These are phyloP conservation scores for Standfussiana lucernea DNA, from an alignment of 2,888 invertebrate genomes.

Conservation along the genomic window DNA sequence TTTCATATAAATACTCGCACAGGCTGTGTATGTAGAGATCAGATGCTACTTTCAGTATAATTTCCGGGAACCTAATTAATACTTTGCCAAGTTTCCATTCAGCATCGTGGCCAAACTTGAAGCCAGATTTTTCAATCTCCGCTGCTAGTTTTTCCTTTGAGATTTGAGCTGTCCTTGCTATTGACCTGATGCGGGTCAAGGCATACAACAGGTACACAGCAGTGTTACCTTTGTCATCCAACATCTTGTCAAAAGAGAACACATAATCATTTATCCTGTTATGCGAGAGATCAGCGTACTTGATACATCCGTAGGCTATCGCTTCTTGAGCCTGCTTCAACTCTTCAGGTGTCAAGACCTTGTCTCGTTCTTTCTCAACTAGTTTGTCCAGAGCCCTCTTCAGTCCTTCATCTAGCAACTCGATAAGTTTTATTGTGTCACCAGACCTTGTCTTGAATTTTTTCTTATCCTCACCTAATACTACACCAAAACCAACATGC, in stretches of 20 bases:
- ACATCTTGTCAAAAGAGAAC: conserved; percentile 99
- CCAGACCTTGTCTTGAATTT: conserved; percentile 99
- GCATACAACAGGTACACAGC: conserved; percentile 99
- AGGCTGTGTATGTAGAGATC: conserved; percentile 96
- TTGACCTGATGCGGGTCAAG: conserved; percentile 97
- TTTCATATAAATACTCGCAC: conserved; percentile 98
- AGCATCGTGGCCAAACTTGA: conserved; percentile 96
- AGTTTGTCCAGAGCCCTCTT: conserved; percentile 95
- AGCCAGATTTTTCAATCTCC: conserved; percentile 90
- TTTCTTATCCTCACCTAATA: conserved; percentile 99
- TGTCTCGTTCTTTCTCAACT: conserved; percentile 96
- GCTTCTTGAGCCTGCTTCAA: conserved; percentile 96
- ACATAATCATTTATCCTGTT: conserved; percentile 98
- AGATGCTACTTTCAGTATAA: conserved; percentile 94
- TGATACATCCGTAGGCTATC: conserved; percentile 99
- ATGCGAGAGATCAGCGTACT: conserved; percentile 98
- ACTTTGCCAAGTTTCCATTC: conserved; percentile 98
- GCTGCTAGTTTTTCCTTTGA: conserved; percentile 91
- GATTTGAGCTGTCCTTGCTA: conserved; percentile 94
- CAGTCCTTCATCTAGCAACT: conserved; percentile 97
- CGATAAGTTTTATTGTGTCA: conserved; percentile 96
- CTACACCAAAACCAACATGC: conserved; percentile 98
- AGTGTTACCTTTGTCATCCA: conserved; percentile 99
- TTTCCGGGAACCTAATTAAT: conserved; percentile 96
- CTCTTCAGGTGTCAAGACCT: conserved; percentile 95